Evolutionary conservation across 1,140 invertebrate genomes (phyloP).

Genomic region (Acyrthosiphon pisum): DNA sequence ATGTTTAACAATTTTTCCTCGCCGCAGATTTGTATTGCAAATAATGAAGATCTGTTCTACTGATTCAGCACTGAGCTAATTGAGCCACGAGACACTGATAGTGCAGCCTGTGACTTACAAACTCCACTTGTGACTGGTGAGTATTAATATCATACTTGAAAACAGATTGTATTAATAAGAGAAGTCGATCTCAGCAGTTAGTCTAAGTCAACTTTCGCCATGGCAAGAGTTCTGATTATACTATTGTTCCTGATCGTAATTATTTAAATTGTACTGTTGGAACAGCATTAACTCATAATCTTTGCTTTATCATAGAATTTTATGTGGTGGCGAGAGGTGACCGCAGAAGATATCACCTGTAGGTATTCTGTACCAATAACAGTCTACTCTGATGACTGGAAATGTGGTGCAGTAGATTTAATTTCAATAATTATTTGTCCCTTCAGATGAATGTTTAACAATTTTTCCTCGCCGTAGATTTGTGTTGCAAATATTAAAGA

Average conservation of each 20-base stretch:
- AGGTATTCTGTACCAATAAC: not conserved
- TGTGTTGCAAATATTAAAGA: not conserved
- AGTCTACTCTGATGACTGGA: not conserved
- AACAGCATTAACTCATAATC: too few relatives aligned
- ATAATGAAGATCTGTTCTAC: too few relatives aligned
- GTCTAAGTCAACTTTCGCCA: too few relatives aligned
- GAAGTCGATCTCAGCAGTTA: not conserved
- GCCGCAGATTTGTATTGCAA: not conserved
- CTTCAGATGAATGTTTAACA: not conserved
- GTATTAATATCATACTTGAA: not conserved
- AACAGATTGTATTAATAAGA: not conserved
- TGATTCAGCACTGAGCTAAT: not conserved
- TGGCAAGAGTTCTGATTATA: too few relatives aligned
- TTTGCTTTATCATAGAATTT: too few relatives aligned
- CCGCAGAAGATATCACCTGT: too few relatives aligned
- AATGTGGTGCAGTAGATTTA: not conserved
- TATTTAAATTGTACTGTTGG: too few relatives aligned
- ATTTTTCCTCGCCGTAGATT: not conserved
- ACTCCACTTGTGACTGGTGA: not conserved
- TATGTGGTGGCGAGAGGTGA: too few relatives aligned
- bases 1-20: not conserved
- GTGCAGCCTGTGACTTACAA: rapidly evolving
- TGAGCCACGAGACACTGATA: not conserved
- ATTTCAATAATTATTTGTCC: not conserved
- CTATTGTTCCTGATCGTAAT: too few relatives aligned